Evolutionary conservation across 2,797 vertebrate genomes (phyloP).

Genomic region (Gambelia wislizenii): DNA sequence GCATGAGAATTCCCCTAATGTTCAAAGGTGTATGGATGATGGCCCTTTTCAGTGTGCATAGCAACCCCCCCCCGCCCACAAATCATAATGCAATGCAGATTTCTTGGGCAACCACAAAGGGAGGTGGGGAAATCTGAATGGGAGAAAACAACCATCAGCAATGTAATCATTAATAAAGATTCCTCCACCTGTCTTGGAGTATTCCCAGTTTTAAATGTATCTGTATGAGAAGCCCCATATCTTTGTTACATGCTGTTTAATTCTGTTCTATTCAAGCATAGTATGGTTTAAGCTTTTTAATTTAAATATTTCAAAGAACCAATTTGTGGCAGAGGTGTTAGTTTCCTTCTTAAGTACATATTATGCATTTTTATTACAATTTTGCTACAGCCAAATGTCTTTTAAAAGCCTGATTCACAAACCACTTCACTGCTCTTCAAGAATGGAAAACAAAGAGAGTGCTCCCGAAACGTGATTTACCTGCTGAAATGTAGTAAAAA

Average conservation of each 20-base stretch:
- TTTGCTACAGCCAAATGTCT: slow-evolving; percentile 72
- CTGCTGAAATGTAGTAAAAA: slow-evolving; percentile 60
- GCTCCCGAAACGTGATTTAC: slow-evolving; percentile 60
- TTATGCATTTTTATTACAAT: slow-evolving; percentile 77
- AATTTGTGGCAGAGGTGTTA: slow-evolving; percentile 73
- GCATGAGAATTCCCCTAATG: slow-evolving; percentile 57
- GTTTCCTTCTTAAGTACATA: slow-evolving; percentile 76
- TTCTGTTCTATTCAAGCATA: slow-evolving; percentile 73
- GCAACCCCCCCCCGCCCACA: slow-evolving; percentile 55
- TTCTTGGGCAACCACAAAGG: slow-evolving; percentile 50
- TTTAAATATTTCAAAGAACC: slow-evolving; percentile 78
- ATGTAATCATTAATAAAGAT: slow-evolving; percentile 63
- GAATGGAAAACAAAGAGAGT: slow-evolving; percentile 75
- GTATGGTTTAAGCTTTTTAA: slow-evolving; percentile 72
- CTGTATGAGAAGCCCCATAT: slow-evolving; percentile 58
- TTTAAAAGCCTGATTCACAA: slow-evolving; percentile 73
- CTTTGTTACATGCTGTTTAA: slow-evolving; percentile 63
- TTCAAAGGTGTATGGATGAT: slow-evolving; percentile 72
- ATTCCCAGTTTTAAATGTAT: slow-evolving; percentile 68
- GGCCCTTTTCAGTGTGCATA: slow-evolving; percentile 65
- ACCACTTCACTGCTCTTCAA: slow-evolving; percentile 72
- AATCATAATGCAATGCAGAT: slow-evolving; percentile 66
- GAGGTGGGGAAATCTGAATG: slow-evolving; percentile 50
- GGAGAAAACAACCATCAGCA: slow-evolving; percentile 62
- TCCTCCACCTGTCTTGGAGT: slow-evolving; percentile 49